A percentile compares a stretch with the other conserved stretches of the same genome.
phyloP scores from a whole-genome alignment of 2,888 invertebrate species.

The Linyphia triangularis region DNA sequence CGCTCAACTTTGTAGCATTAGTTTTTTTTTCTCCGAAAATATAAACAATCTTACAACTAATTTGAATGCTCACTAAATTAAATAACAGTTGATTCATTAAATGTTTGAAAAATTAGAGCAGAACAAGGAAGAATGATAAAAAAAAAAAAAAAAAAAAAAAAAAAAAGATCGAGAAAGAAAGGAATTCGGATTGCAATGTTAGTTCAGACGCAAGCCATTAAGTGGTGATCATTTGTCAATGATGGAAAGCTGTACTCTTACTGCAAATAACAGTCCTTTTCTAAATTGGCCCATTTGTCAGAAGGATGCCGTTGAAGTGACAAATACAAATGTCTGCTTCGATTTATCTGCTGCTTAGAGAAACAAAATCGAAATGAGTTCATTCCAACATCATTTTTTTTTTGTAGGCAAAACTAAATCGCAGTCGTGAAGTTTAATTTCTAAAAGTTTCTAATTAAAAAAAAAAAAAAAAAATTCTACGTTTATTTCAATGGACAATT shows the following conservation, averaged over 20 bases:
- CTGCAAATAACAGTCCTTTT: slow-evolving; percentile 41
- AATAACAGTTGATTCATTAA: background rate
- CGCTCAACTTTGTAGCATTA: too few species aligned
- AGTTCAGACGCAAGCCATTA: slow-evolving; percentile 19
- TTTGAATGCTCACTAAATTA: too few species aligned
- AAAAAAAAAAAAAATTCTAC: too few species aligned
- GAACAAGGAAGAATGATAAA: background rate
- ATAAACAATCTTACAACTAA: too few species aligned
- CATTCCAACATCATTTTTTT: too few species aligned
- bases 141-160: background rate
- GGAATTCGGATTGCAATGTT: slow-evolving; percentile 28
- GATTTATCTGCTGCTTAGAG: background rate
- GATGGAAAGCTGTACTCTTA: background rate
- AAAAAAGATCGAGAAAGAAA: background rate
- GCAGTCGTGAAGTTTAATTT: too few species aligned
- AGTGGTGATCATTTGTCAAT: slow-evolving; percentile 12
- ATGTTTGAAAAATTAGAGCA: too few species aligned
- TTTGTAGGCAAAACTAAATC: too few species aligned
- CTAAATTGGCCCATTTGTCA: slow-evolving; percentile 55
- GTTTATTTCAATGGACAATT: too few species aligned
- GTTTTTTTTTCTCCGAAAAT: too few species aligned
- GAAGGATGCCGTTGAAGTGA: slow-evolving; percentile 14
- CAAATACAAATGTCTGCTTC: slow-evolving; percentile 48
- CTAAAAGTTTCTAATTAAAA: too few species aligned
- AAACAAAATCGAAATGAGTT: background rate